These are phyloP conservation scores for Pangasianodon gigas DNA, from an alignment of 2,113 vertebrate species.

Conservation along the genomic window DNA sequence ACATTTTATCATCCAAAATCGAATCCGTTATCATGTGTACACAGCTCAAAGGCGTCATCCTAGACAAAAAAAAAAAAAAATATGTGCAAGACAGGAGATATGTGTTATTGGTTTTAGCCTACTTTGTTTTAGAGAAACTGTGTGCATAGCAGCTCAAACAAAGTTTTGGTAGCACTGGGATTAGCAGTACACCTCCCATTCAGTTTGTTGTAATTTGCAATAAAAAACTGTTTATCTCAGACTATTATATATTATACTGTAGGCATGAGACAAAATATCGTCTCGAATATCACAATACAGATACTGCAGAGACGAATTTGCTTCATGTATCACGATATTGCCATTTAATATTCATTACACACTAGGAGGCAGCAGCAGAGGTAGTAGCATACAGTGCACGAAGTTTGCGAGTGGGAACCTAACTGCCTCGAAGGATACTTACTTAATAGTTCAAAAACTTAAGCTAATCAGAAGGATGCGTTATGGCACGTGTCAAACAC, in stretches of 20 bases:
- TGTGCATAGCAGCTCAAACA: not conserved
- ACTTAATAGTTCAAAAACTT: too few relatives aligned
- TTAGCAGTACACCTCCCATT: not conserved
- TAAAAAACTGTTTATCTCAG: not conserved
- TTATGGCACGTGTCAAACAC: too few relatives aligned
- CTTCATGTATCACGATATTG: not conserved
- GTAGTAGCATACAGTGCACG: not conserved
- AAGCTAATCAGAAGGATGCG: too few relatives aligned
- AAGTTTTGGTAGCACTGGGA: not conserved
- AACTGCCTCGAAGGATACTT: too few relatives aligned
- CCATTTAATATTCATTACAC: not conserved
- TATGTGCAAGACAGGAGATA: not conserved
- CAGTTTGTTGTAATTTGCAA: not conserved
- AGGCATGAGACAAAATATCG: not conserved
- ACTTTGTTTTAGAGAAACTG: not conserved
- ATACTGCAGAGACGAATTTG: not conserved
- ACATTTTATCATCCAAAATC: constrained; percentile 11
- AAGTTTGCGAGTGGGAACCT: too few relatives aligned
- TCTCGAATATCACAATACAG: not conserved
- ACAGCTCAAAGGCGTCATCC: not conserved
- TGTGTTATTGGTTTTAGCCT: not conserved
- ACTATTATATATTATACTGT: not conserved
- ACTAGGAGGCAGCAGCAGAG: not conserved
- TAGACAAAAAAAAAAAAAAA: not conserved
- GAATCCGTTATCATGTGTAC: not conserved